phyloP scores from a whole-genome alignment of 1,140 invertebrate genomes.

The Arctopsyche grandis region DNA sequence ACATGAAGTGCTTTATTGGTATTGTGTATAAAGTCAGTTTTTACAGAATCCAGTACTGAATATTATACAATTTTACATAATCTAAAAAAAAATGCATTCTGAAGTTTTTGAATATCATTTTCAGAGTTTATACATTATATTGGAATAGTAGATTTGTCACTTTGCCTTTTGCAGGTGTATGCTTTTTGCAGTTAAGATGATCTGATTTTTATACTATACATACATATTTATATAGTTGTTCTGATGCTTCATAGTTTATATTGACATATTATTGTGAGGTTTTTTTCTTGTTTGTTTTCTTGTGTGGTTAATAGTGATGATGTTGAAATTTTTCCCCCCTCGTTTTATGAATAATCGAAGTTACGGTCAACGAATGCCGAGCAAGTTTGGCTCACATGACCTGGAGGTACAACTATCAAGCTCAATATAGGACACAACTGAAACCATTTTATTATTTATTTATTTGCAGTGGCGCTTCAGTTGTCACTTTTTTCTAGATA shows the following conservation, averaged over 20 bases:
- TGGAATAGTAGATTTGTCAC: conserved; percentile 46
- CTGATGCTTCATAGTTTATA: conserved; percentile 53
- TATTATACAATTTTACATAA: conserved; percentile 43
- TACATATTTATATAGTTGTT: conserved; percentile 44
- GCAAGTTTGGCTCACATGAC: conserved; percentile 57
- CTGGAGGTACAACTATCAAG: conserved; percentile 61
- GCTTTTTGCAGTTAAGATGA: conserved; percentile 53
- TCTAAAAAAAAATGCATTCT: conserved; percentile 46
- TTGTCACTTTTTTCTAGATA: conserved; percentile 62
- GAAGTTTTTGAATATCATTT: conserved; percentile 60
- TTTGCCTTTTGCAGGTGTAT: conserved; percentile 50
- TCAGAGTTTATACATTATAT: conserved; percentile 40
- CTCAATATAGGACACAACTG: conserved; percentile 57
- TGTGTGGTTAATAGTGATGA: conserved; percentile 51
- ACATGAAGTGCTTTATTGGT: conserved; percentile 55
- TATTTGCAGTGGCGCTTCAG: conserved; percentile 60
- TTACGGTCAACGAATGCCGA: conserved; percentile 53
- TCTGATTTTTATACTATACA: conserved; percentile 50
- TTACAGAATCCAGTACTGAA: conserved; percentile 58
- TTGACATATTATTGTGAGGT: conserved; percentile 46
- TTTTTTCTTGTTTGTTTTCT: conserved; percentile 36
- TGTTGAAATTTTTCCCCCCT: conserved; percentile 48
- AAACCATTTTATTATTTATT: conserved; percentile 55
- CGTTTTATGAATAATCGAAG: conserved; percentile 48
- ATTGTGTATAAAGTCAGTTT: conserved; percentile 54